phyloP scores from a whole-genome alignment of 2,797 vertebrate genomes.

The Acanthurus lineatus region DNA sequence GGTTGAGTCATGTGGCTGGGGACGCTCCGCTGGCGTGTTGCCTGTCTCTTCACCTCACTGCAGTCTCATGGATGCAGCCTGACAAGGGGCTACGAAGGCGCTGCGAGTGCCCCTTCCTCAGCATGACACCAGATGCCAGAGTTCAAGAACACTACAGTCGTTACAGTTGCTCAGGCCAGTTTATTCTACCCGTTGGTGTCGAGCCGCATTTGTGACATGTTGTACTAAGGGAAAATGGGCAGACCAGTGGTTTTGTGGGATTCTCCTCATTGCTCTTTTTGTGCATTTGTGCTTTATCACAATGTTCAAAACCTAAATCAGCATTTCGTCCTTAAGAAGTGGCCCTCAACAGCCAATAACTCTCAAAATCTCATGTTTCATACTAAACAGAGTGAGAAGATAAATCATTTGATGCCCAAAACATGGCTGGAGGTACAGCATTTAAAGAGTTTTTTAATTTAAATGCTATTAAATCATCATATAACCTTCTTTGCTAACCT shows the following conservation, averaged over 20 bases:
- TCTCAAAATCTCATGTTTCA: neutral
- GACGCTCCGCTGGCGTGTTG: conserved; percentile 80
- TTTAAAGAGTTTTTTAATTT: neutral
- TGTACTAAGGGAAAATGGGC: conserved; percentile 8
- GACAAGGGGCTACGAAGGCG: conserved; percentile 71
- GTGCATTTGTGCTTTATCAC: neutral
- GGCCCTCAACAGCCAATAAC: neutral
- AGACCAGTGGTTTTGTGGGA: neutral
- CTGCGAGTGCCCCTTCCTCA: conserved; percentile 63
- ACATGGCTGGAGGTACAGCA: neutral
- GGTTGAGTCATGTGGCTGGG: conserved; percentile 80
- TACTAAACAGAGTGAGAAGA: neutral
- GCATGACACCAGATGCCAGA: conserved; percentile 71
- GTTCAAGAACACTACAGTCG: conserved; percentile 66
- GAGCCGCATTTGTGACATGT: conserved; percentile 42
- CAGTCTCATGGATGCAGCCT: conserved; percentile 68
- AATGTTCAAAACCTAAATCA: neutral
- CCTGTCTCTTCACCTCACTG: conserved; percentile 82
- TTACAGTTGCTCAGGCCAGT: conserved; percentile 49
- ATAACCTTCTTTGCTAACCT: neutral
- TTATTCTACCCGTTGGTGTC: conserved; percentile 57
- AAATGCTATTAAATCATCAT: neutral
- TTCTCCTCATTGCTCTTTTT: conserved; percentile 2
- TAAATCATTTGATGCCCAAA: neutral
- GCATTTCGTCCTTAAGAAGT: neutral